Conservation (phyloP, 2,797 vertebrate species). For the Miichthys miiuy region DNA sequence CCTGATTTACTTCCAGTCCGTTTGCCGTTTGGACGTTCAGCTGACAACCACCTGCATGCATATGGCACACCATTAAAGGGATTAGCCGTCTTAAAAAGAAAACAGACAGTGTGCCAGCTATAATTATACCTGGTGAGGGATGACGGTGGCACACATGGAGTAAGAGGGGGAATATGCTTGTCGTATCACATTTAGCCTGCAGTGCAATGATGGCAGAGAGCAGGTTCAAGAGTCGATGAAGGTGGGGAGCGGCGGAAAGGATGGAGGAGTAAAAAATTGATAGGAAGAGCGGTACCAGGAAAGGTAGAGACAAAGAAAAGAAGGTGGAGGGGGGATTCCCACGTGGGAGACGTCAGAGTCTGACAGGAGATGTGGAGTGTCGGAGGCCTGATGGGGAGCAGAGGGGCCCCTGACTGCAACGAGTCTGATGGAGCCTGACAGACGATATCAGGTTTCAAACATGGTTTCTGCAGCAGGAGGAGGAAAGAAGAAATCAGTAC, state of each 20-base stretch:
- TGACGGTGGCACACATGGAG: slow-evolving; percentile 60
- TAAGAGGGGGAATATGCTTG: slow-evolving; percentile 68
- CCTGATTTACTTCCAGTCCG: slow-evolving; percentile 28
- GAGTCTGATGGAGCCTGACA: slow-evolving; percentile 62
- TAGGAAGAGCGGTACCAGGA: background rate
- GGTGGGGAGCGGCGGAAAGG: slow-evolving; percentile 15
- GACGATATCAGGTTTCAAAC: slow-evolving; percentile 61
- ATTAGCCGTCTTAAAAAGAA: slow-evolving; percentile 40
- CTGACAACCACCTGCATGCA: slow-evolving; percentile 54
- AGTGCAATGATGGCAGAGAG: slow-evolving; percentile 56
- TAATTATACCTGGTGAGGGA: slow-evolving; percentile 64
- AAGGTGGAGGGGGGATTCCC: slow-evolving; percentile 33
- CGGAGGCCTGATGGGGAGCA: slow-evolving; percentile 21
- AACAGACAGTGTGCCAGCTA: slow-evolving; percentile 48
- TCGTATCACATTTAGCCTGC: slow-evolving; percentile 72
- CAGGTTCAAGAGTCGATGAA: slow-evolving; percentile 39
- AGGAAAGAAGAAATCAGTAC: slow-evolving; percentile 19
- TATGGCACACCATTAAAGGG: slow-evolving; percentile 59
- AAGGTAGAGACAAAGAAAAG: slow-evolving; percentile 26
- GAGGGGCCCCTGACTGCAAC: slow-evolving; percentile 4
- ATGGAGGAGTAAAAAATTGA: slow-evolving; percentile 36
- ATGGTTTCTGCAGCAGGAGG: slow-evolving; percentile 22
- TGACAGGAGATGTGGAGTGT: slow-evolving; percentile 56
- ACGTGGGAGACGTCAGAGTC: slow-evolving; percentile 38
- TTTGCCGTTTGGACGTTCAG: slow-evolving; percentile 22